A percentile compares a stretch with the other conserved stretches of the same genome.
Evolutionary conservation across 2,797 vertebrate species (phyloP).

Genomic region (Phataginus tricuspis): DNA sequence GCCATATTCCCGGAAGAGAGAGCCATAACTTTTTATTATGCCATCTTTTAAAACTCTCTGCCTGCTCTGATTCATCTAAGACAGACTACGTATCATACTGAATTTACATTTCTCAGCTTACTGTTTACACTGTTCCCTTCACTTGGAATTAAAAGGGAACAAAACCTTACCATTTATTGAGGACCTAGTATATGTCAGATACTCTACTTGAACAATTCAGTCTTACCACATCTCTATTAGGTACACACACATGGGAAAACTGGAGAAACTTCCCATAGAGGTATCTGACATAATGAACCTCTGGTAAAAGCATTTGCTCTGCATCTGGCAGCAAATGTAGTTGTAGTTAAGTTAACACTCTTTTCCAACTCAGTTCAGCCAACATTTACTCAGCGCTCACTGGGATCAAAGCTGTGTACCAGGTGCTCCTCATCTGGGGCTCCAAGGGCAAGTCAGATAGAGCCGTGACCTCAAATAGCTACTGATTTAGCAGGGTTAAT

Average conservation of each 20-base stretch:
- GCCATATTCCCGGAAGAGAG: too few species aligned
- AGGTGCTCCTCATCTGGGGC: neutral
- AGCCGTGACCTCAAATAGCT: neutral
- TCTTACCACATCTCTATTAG: neutral
- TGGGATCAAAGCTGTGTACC: neutral
- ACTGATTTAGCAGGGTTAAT: neutral
- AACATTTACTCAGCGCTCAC: neutral
- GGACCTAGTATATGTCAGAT: neutral
- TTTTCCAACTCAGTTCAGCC: conserved; percentile 5
- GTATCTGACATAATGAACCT: neutral
- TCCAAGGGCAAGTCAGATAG: neutral
- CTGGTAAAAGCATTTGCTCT: neutral
- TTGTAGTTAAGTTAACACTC: neutral
- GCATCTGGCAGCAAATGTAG: neutral
- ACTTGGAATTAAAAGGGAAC: neutral
- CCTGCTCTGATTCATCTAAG: neutral
- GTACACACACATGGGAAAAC: neutral
- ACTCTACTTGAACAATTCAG: neutral
- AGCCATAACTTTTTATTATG: neutral
- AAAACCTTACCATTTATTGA: neutral
- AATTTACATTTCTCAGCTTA: neutral
- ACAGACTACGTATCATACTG: neutral
- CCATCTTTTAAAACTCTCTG: neutral
- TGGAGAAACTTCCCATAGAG: neutral
- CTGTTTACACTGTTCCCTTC: neutral